Conservation (phyloP, 2,113 vertebrate species). For the Ellobius talpinus region DNA sequence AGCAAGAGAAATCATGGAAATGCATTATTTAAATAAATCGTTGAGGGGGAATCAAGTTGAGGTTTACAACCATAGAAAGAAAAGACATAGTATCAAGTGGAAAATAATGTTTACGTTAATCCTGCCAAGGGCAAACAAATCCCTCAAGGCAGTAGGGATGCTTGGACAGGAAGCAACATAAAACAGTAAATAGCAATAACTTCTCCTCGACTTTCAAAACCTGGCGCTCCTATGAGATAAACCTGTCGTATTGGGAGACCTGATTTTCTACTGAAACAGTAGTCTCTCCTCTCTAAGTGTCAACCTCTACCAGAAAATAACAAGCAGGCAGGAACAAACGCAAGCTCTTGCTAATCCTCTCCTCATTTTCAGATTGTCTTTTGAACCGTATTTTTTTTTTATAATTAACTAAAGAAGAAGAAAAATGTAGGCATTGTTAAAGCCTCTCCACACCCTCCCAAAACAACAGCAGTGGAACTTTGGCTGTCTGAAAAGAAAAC, state of each 20-base stretch:
- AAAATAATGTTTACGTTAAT: slow-evolving; percentile 64
- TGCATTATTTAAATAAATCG: slow-evolving; percentile 65
- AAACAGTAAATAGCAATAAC: slow-evolving; percentile 29
- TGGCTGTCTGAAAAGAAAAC: slow-evolving; percentile 74
- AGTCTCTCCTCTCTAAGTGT: not conserved
- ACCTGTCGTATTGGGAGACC: not conserved
- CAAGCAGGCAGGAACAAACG: slow-evolving; percentile 9
- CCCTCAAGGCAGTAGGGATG: not conserved
- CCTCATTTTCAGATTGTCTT: slow-evolving; percentile 40
- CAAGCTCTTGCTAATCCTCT: slow-evolving; percentile 6
- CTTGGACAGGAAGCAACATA: slow-evolving; percentile 1
- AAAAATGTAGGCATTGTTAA: slow-evolving; percentile 78
- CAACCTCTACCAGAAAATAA: slow-evolving; percentile 31
- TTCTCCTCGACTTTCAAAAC: slow-evolving; percentile 61
- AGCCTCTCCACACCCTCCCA: slow-evolving; percentile 82
- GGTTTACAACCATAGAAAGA: slow-evolving; percentile 44
- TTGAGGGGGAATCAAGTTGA: slow-evolving; percentile 37
- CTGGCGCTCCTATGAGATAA: not conserved
- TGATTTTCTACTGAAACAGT: not conserved
- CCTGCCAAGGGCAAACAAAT: slow-evolving; percentile 49
- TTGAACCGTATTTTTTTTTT: slow-evolving; percentile 68
- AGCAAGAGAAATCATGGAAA: slow-evolving; percentile 45
- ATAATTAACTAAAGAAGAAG: slow-evolving; percentile 82
- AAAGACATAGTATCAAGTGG: slow-evolving; percentile 32
- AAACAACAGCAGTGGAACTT: slow-evolving; percentile 74